Percentiles rank a stretch among this genome's conserved stretches.
Evolutionary conservation across 1,140 invertebrate species (phyloP).

Genomic region (Drosophila nigromelanica): DNA sequence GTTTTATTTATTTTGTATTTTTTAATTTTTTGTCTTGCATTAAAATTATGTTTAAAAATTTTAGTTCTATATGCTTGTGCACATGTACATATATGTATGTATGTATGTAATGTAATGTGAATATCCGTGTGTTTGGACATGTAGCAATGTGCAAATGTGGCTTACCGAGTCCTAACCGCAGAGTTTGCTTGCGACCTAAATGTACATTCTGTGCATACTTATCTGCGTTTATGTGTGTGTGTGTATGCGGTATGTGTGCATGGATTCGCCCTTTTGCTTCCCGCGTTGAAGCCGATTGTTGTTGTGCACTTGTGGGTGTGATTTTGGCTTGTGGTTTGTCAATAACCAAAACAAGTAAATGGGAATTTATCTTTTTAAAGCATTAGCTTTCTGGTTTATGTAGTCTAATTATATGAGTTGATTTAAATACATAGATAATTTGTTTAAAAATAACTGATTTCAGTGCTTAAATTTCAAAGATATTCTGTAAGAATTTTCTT

Average conservation of each 20-base stretch:
- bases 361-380: not conserved
- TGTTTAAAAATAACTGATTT: too few relatives aligned
- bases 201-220: not conserved
- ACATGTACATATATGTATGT: too few relatives aligned
- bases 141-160: not conserved
- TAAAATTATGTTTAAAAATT: too few relatives aligned
- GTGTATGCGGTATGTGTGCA: not conserved
- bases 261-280: slow-evolving; percentile 26
- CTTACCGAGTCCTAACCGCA: not conserved
- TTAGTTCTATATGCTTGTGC: too few relatives aligned
- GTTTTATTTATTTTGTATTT: too few relatives aligned
- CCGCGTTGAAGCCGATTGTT: slow-evolving; percentile 10
- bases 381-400: not conserved
- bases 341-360: slow-evolving; percentile 5
- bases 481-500: too few relatives aligned
- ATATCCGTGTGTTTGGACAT: not conserved
- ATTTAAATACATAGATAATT: too few relatives aligned
- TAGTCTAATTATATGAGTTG: too few relatives aligned
- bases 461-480: too few relatives aligned
- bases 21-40: too few relatives aligned
- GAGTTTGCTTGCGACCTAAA: not conserved
- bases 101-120: too few relatives aligned
- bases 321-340: slow-evolving; percentile 42
- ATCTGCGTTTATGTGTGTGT: not conserved
- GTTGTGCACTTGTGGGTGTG: slow-evolving; percentile 39